Percentiles rank a stretch among this genome's conserved stretches.
Evolutionary conservation across 2,113 vertebrate species (phyloP).

Genomic region (Phainopepla nitens): DNA sequence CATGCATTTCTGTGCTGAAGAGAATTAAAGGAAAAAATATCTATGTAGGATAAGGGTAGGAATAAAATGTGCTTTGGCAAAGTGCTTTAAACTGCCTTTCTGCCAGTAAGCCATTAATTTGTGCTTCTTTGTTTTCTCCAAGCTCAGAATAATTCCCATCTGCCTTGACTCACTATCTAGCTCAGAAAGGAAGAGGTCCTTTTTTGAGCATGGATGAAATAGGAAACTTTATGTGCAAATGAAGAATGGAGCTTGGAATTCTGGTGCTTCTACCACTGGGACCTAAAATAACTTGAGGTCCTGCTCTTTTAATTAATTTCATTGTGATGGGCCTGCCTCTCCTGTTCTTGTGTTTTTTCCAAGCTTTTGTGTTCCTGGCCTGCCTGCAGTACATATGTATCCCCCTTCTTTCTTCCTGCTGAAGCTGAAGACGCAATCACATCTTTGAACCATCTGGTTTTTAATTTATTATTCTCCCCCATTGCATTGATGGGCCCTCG

Average conservation of each 20-base stretch:
- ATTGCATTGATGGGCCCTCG: not conserved
- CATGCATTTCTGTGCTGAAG: not conserved
- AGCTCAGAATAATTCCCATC: slow-evolving; percentile 65
- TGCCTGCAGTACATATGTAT: slow-evolving; percentile 12
- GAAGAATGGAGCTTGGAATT: slow-evolving; percentile 31
- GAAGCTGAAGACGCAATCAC: slow-evolving; percentile 48
- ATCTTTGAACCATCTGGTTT: slow-evolving; percentile 45
- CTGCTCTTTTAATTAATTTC: slow-evolving; percentile 68
- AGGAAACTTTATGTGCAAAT: slow-evolving; percentile 5
- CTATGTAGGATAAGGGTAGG: slow-evolving; percentile 14
- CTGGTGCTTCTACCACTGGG: not conserved
- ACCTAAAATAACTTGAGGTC: slow-evolving; percentile 59
- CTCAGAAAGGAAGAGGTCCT: slow-evolving; percentile 40
- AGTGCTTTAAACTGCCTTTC: slow-evolving; percentile 35
- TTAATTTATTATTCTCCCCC: slow-evolving; percentile 39
- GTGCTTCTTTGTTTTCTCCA: slow-evolving; percentile 61
- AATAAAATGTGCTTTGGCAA: slow-evolving; percentile 53
- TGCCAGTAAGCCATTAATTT: slow-evolving; percentile 67
- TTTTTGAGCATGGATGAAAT: not conserved
- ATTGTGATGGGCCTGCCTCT: slow-evolving; percentile 18
- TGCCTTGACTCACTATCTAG: slow-evolving; percentile 48
- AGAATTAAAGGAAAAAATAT: slow-evolving; percentile 31
- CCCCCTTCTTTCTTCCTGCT: slow-evolving; percentile 25
- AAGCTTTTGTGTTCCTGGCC: slow-evolving; percentile 40
- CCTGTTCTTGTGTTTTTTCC: not conserved